Conservation (phyloP, 2,113 vertebrate species). For the Carlito syrichta region DNA sequence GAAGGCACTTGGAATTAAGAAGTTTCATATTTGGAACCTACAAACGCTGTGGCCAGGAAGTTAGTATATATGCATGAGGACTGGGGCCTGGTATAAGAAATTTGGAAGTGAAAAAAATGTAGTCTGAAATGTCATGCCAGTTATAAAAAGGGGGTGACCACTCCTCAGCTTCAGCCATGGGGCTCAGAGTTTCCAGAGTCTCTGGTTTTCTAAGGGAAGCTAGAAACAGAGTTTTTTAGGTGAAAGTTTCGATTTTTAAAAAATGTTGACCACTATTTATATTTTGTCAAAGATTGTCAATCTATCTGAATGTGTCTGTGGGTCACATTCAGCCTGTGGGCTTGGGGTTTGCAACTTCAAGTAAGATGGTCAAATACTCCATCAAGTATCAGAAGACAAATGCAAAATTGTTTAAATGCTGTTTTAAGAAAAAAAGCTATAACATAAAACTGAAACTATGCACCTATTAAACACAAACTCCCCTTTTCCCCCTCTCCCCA, state of each 20-base stretch:
- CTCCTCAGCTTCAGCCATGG: neutral
- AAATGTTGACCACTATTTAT: neutral
- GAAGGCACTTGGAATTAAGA: neutral
- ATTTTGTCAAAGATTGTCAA: neutral
- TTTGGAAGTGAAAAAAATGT: neutral
- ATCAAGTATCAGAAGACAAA: neutral
- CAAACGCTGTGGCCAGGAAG: neutral
- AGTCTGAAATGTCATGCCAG: neutral
- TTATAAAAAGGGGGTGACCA: neutral
- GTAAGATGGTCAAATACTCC: neutral
- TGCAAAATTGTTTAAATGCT: neutral
- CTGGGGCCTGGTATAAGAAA: neutral
- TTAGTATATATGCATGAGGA: neutral
- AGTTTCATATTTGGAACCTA: neutral
- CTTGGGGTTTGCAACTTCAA: neutral
- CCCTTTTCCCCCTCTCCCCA: neutral
- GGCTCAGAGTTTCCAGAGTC: neutral
- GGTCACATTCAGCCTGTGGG: neutral
- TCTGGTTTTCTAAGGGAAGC: neutral
- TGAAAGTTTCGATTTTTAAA: neutral
- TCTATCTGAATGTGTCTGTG: neutral
- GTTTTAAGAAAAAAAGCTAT: neutral
- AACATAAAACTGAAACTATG: neutral
- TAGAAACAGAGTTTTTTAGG: neutral
- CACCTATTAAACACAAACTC: neutral